Conservation (phyloP, 2,888 invertebrate species). For the Nudaria mundana region DNA sequence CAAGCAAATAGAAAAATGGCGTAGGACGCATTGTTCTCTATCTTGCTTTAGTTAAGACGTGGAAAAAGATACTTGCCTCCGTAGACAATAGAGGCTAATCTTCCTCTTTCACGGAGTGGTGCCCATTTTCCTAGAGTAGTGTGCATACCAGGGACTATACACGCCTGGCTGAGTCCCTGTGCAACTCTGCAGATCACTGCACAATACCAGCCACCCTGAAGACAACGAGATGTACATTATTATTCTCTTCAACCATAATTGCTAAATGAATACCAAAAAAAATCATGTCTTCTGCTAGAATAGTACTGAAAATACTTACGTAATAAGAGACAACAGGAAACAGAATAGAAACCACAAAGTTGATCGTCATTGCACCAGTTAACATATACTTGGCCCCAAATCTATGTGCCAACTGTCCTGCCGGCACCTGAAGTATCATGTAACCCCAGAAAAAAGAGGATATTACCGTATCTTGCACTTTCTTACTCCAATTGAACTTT, state of each 20-base stretch:
- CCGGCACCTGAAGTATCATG: slow-evolving; percentile 83
- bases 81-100: too few relatives aligned
- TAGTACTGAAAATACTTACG: slow-evolving; percentile 27
- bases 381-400: slow-evolving; percentile 85
- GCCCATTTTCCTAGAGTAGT: slow-evolving; percentile 83
- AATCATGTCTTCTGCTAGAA: too few relatives aligned
- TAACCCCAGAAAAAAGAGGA: slow-evolving; percentile 83
- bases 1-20: too few relatives aligned
- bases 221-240: too few relatives aligned
- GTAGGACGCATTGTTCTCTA: too few relatives aligned
- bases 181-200: slow-evolving; percentile 84
- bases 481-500: slow-evolving; percentile 72
- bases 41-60: too few relatives aligned
- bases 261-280: too few relatives aligned
- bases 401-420: slow-evolving; percentile 83
- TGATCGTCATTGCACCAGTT: slow-evolving; percentile 34
- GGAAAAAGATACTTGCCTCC: too few relatives aligned
- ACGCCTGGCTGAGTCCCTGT: slow-evolving; percentile 62
- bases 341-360: slow-evolving; percentile 52
- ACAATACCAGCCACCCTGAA: slow-evolving; percentile 78
- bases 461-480: slow-evolving; percentile 61
- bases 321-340: slow-evolving; percentile 35
- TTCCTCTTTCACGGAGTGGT: slow-evolving; percentile 84
- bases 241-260: too few relatives aligned
- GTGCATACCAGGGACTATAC: slow-evolving; percentile 82